A percentile compares a stretch with the other conserved stretches of the same genome.
phyloP scores from a whole-genome alignment of 2,113 vertebrate genomes.

The Ursus arctos region DNA sequence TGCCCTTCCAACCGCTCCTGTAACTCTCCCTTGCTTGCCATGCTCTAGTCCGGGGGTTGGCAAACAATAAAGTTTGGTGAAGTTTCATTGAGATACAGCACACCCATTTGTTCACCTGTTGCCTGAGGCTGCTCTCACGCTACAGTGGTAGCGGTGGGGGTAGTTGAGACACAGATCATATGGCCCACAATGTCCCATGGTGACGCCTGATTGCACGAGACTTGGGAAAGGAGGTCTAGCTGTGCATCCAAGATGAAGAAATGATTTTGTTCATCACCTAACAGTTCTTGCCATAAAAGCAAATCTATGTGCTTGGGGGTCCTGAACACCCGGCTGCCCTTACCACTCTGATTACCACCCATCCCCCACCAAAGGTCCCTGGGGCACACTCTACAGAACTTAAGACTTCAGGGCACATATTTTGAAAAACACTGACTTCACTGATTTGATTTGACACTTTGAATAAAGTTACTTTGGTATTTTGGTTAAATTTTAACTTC shows the following conservation, averaged over 20 bases:
- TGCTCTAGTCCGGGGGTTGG: background rate
- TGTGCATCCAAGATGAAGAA: background rate
- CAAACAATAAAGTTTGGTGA: background rate
- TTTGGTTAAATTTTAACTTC: conserved; percentile 53
- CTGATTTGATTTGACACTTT: conserved; percentile 25
- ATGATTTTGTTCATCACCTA: background rate
- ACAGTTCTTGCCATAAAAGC: background rate
- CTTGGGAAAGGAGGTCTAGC: background rate
- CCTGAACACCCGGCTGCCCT: background rate
- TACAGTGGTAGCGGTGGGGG: background rate
- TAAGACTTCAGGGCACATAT: background rate
- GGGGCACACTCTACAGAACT: background rate
- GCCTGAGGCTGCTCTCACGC: background rate
- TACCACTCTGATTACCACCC: background rate
- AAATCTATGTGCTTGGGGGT: background rate
- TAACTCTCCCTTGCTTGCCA: background rate
- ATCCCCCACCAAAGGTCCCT: background rate
- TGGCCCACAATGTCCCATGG: background rate
- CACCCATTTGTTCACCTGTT: background rate
- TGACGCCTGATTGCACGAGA: background rate
- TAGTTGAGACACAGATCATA: background rate
- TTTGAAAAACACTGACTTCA: background rate
- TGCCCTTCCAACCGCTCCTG: background rate
- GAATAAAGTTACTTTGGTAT: background rate
- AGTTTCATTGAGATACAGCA: background rate